A percentile compares a stretch with the other conserved stretches of the same genome.
Conservation (phyloP, 2,888 invertebrate species). For the Acleris emargana region DNA sequence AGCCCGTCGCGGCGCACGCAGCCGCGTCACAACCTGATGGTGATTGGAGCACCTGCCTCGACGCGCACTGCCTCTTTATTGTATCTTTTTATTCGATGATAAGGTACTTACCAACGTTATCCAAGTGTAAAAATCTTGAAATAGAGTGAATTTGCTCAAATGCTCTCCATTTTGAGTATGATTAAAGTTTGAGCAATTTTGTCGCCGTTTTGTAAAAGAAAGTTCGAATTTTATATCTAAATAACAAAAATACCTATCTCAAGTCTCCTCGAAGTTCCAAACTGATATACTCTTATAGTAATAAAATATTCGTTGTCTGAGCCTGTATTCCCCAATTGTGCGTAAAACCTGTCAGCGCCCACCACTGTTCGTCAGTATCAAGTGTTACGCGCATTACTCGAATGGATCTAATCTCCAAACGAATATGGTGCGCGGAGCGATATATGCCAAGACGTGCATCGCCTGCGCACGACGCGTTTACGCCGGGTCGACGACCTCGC, state of each 20-base stretch:
- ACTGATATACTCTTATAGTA: no score
- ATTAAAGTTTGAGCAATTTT: no score
- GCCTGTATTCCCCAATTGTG: neutral
- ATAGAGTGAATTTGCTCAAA: no score
- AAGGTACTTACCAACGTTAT: no score
- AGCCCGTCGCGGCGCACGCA: neutral
- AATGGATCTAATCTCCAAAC: slow-evolving; percentile 1
- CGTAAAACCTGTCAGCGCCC: neutral
- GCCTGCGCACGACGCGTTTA: slow-evolving; percentile 10
- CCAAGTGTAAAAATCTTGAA: no score
- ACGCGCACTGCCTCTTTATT: neutral
- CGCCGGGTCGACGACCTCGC: slow-evolving; percentile 7
- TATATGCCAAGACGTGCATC: slow-evolving; percentile 10
- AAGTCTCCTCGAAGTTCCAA: no score
- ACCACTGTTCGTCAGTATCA: neutral
- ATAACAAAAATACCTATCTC: no score
- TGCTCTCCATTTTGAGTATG: no score
- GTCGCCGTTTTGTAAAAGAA: no score
- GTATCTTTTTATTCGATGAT: neutral
- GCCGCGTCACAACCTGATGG: neutral
- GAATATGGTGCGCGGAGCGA: slow-evolving; percentile 4
- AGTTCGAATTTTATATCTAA: no score
- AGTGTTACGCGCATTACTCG: slow-evolving; percentile 13
- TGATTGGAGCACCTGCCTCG: neutral
- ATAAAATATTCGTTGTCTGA: no score